A percentile compares a stretch with the other conserved stretches of the same genome.
phyloP scores from a whole-genome alignment of 2,888 invertebrate genomes.

The Netelia fuscicornis region DNA sequence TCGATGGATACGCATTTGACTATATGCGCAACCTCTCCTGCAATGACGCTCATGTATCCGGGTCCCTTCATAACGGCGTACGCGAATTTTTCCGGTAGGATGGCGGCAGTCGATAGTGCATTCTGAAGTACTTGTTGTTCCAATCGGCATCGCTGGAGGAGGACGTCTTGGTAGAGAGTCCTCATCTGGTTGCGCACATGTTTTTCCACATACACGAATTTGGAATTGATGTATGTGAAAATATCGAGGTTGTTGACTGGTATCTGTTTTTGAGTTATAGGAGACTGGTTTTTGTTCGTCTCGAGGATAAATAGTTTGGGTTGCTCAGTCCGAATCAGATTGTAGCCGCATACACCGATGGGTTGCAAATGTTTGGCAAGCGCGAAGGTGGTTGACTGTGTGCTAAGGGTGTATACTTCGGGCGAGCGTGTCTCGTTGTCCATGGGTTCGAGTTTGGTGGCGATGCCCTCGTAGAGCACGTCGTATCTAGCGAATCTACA shows the following conservation, averaged over 20 bases:
- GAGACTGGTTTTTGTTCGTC: slow-evolving; percentile 1
- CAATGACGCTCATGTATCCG: slow-evolving; percentile 71
- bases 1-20: slow-evolving; percentile 72
- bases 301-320: slow-evolving; percentile 36
- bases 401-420: background rate
- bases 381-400: slow-evolving; percentile 41
- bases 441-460: background rate
- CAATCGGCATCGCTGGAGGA: slow-evolving; percentile 69
- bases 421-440: background rate
- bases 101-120: slow-evolving; percentile 68
- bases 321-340: slow-evolving; percentile 31
- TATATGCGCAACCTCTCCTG: slow-evolving; percentile 72
- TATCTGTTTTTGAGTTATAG: background rate
- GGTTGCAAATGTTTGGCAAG: background rate
- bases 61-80: slow-evolving; percentile 69
- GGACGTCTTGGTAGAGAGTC: slow-evolving; percentile 67
- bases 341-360: slow-evolving; percentile 9
- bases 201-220: slow-evolving; percentile 75
- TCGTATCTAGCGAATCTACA: slow-evolving; percentile 54
- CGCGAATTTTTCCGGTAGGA: slow-evolving; percentile 72
- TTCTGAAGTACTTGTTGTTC: slow-evolving; percentile 72
- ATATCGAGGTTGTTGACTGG: slow-evolving; percentile 64
- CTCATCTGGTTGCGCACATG: slow-evolving; percentile 68
- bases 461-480: slow-evolving; percentile 36
- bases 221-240: slow-evolving; percentile 72